Percentiles rank a stretch among this genome's conserved stretches.
phyloP scores from a whole-genome alignment of 2,797 vertebrate species.

The Acridotheres tristis region DNA sequence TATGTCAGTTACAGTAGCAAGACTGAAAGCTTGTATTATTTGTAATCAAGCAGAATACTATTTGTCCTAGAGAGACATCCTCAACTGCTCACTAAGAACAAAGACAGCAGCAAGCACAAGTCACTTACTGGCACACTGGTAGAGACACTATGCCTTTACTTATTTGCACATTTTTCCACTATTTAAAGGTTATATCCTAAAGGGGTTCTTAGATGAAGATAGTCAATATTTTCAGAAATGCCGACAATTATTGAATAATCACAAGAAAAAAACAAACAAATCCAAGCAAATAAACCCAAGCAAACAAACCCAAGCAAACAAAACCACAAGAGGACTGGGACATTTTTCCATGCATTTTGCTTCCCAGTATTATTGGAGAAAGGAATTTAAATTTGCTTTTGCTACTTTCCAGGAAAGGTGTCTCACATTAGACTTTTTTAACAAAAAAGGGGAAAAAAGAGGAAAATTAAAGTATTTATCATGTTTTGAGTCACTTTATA shows the following conservation, averaged over 20 bases:
- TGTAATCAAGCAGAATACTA: conserved; percentile 6
- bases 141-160: not conserved
- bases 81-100: not conserved
- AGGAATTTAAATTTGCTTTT: not conserved
- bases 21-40: conserved; percentile 40
- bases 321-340: fast-evolving
- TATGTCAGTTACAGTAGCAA: conserved; percentile 18
- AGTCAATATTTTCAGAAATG: not conserved
- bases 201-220: not conserved
- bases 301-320: not conserved
- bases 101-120: not conserved
- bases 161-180: not conserved
- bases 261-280: not conserved
- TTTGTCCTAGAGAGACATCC: conserved; percentile 1
- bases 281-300: too few species aligned
- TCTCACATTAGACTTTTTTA: not conserved
- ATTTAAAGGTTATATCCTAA: not conserved
- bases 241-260: not conserved
- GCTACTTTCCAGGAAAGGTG: not conserved
- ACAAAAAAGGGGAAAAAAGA: too few species aligned
- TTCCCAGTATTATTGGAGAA: not conserved
- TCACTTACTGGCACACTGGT: not conserved
- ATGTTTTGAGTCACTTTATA: not conserved
- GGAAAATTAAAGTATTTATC: not conserved
- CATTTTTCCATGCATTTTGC: not conserved